Conservation (phyloP, 2,113 vertebrate genomes). For the Oryzias celebensis region DNA sequence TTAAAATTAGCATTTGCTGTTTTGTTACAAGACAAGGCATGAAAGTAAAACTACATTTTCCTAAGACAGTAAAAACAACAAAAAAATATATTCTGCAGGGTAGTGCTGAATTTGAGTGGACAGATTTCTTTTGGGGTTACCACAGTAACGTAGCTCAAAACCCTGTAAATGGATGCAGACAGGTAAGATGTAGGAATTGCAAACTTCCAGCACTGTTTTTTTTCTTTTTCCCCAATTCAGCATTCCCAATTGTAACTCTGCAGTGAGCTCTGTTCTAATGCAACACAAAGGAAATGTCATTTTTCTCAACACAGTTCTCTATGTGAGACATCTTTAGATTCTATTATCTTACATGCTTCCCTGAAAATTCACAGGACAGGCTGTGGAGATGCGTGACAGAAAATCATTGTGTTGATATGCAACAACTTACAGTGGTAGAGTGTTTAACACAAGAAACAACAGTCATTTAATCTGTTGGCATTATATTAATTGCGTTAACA, state of each 20-base stretch:
- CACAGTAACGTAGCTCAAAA: conserved; percentile 27
- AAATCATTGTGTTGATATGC: conserved; percentile 13
- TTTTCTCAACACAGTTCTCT: conserved; percentile 50
- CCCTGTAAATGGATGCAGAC: conserved; percentile 32
- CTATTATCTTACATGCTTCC: conserved; percentile 39
- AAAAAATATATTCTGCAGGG: conserved; percentile 3
- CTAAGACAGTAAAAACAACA: neutral
- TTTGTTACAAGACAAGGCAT: too few species aligned
- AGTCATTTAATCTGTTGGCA: too few species aligned
- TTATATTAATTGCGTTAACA: too few species aligned
- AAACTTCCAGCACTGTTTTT: conserved; percentile 28
- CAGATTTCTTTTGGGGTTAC: conserved; percentile 17
- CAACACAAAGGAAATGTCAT: conserved; percentile 44
- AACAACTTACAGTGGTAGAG: too few species aligned
- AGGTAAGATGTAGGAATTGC: conserved; percentile 40
- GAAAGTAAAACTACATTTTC: too few species aligned
- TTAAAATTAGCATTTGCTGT: too few species aligned
- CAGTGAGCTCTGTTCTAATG: conserved; percentile 52
- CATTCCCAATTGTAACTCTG: conserved; percentile 35
- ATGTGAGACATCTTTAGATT: conserved; percentile 27
- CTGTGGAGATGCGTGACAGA: conserved; percentile 30
- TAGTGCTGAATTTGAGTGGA: conserved; percentile 34
- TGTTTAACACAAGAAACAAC: too few species aligned
- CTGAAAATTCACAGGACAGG: conserved; percentile 18
- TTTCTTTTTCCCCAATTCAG: conserved; percentile 48